Conservation (phyloP, 1,140 invertebrate species). For the Drosophila azteca region DNA sequence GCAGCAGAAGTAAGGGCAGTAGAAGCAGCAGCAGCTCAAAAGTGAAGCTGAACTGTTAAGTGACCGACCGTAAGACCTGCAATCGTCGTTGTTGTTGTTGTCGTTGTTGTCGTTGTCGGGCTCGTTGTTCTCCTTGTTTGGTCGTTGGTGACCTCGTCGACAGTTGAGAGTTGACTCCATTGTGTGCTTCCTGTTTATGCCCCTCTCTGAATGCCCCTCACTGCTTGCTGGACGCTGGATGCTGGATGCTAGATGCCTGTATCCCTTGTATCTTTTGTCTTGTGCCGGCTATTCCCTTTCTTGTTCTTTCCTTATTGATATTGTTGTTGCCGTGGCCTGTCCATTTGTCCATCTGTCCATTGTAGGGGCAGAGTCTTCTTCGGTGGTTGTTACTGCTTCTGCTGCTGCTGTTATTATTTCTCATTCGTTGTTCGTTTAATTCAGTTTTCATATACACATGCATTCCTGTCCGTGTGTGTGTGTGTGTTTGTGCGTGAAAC, state of each 20-base stretch:
- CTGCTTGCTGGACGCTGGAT: constrained; percentile 42
- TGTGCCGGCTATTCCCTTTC: constrained; percentile 72
- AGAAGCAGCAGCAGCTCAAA: constrained; percentile 52
- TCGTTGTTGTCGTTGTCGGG: constrained; percentile 21
- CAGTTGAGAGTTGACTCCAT: constrained; percentile 81
- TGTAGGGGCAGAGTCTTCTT: no score
- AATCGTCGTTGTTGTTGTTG: constrained; percentile 46
- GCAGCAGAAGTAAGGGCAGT: not conserved
- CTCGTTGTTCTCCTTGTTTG: constrained; percentile 39
- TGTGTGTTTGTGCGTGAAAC: constrained; percentile 32
- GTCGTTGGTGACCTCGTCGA: constrained; percentile 71
- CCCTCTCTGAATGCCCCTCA: constrained; percentile 45
- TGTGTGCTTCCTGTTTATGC: constrained; percentile 80
- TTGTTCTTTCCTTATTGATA: constrained; percentile 52
- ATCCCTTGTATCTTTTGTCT: constrained; percentile 73
- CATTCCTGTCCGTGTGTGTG: constrained; percentile 1
- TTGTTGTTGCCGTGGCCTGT: constrained; percentile 33
- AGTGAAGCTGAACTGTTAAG: constrained; percentile 70
- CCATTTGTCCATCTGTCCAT: no score
- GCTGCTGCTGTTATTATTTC: constrained; percentile 68
- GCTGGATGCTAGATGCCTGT: constrained; percentile 12
- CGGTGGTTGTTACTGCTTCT: constrained; percentile 17
- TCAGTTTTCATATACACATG: constrained; percentile 78
- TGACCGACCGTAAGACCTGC: constrained; percentile 79
- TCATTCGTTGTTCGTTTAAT: constrained; percentile 81